A percentile compares a stretch with the other conserved stretches of the same genome.
Evolutionary conservation across 2,113 vertebrate genomes (phyloP).

Genomic region (Pluvianellus socialis): DNA sequence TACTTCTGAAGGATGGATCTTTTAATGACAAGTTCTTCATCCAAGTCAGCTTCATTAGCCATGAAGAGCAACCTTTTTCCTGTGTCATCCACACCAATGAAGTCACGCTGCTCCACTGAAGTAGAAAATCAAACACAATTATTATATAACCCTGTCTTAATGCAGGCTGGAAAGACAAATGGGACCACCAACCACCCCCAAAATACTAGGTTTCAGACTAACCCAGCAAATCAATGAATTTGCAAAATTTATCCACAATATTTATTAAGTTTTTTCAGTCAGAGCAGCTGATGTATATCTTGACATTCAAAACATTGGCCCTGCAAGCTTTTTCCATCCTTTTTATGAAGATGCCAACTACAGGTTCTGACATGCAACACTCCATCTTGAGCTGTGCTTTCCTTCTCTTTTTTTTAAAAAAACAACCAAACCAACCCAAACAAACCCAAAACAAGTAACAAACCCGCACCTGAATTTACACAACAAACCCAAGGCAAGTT

Average conservation of each 20-base stretch:
- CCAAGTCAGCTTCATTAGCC: slow-evolving; percentile 98
- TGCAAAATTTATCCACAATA: background rate
- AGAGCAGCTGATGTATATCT: background rate
- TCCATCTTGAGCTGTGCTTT: background rate
- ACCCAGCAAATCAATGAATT: background rate
- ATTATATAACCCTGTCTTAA: slow-evolving; percentile 5
- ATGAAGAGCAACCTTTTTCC: slow-evolving; percentile 94
- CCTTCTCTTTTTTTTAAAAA: background rate
- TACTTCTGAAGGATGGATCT: slow-evolving; percentile 94
- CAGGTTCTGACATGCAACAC: background rate
- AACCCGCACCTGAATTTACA: background rate
- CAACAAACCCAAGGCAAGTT: background rate
- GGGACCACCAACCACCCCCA: background rate
- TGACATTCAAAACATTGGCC: background rate
- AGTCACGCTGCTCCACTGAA: slow-evolving; percentile 95
- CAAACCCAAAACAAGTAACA: accelerated
- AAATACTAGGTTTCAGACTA: background rate
- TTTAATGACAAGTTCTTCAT: slow-evolving; percentile 91
- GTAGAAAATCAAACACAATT: slow-evolving; percentile 62
- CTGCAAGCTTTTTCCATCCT: background rate
- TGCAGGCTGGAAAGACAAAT: background rate
- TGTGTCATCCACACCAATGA: slow-evolving; percentile 92
- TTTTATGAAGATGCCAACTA: background rate
- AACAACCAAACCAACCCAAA: accelerated
- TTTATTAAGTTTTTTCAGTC: background rate